These are phyloP conservation scores for Tribolium freemani DNA, from an alignment of 2,888 invertebrate species.

Conservation along the genomic window DNA sequence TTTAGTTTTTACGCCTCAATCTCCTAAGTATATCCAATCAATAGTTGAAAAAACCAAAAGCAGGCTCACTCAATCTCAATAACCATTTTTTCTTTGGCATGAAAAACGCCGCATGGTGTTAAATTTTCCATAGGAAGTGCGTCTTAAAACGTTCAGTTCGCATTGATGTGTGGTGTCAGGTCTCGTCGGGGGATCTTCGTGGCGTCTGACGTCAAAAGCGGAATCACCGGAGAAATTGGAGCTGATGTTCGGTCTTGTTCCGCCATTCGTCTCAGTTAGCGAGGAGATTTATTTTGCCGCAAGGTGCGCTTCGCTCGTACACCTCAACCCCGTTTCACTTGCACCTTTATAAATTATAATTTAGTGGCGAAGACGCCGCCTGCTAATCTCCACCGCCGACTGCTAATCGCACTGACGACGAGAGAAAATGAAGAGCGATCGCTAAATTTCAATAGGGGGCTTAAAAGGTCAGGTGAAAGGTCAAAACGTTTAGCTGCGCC, in stretches of 20 bases:
- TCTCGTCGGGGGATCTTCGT: conserved; percentile 33
- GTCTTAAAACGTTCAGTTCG: conserved; percentile 29
- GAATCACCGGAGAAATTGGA: conserved; percentile 55
- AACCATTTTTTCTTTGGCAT: neutral
- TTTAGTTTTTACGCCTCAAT: neutral
- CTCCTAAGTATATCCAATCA: neutral
- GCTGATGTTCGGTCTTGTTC: conserved; percentile 56
- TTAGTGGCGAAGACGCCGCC: conserved; percentile 9
- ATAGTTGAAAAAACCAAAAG: neutral
- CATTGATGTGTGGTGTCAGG: conserved; percentile 35
- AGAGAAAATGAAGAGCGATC: neutral
- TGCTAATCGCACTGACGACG: conserved; percentile 4
- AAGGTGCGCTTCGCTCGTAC: conserved; percentile 45
- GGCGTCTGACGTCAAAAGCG: conserved; percentile 41
- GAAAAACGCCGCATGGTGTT: conserved; percentile 8
- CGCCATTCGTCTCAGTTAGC: conserved; percentile 57
- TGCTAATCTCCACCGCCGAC: conserved; percentile 13
- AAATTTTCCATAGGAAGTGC: conserved; percentile 19
- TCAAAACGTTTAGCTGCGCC: too few relatives aligned
- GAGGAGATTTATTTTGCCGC: conserved; percentile 55
- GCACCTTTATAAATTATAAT: conserved; percentile 41
- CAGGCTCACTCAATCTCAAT: neutral
- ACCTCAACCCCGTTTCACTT: conserved; percentile 10
- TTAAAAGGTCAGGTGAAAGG: neutral
- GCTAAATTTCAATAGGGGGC: neutral